phyloP scores from a whole-genome alignment of 2,888 invertebrate species.

The Baccha elongata region DNA sequence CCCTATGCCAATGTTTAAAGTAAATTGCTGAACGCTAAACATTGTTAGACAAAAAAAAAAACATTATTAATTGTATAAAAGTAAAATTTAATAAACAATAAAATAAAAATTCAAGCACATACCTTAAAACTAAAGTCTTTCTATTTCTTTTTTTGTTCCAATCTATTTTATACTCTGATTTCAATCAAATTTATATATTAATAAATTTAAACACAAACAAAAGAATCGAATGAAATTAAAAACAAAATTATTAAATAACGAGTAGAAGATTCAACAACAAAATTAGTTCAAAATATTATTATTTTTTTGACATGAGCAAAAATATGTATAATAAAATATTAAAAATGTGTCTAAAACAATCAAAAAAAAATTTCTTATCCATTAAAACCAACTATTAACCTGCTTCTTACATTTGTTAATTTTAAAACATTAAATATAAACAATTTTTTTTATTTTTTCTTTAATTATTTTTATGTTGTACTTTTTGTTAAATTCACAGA shows the following conservation, averaged over 20 bases:
- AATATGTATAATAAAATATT: conserved; percentile 76
- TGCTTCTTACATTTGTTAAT: conserved; percentile 11
- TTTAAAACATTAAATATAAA: neutral
- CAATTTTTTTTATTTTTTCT: conserved; percentile 49
- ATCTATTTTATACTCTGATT: conserved; percentile 46
- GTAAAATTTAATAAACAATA: neutral
- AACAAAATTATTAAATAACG: conserved; percentile 22
- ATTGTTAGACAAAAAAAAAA: conserved; percentile 51
- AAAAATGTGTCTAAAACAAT: conserved; percentile 22
- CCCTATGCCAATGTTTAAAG: neutral
- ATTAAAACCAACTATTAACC: conserved; percentile 4
- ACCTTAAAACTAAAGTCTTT: conserved; percentile 7
- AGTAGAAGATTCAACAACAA: conserved; percentile 60
- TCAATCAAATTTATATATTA: no score
- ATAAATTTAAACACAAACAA: no score
- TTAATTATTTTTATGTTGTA: conserved; percentile 54
- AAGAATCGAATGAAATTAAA: conserved; percentile 15
- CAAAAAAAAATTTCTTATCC: neutral
- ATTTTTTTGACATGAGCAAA: conserved; percentile 82
- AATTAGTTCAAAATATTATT: conserved; percentile 77
- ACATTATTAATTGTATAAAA: neutral
- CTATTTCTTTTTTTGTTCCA: neutral
- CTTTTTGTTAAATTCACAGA: conserved; percentile 32
- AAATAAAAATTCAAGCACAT: conserved; percentile 38
- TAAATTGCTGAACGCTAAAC: neutral